phyloP scores from a whole-genome alignment of 2,888 invertebrate species.

The Entomobrya multifasciata region DNA sequence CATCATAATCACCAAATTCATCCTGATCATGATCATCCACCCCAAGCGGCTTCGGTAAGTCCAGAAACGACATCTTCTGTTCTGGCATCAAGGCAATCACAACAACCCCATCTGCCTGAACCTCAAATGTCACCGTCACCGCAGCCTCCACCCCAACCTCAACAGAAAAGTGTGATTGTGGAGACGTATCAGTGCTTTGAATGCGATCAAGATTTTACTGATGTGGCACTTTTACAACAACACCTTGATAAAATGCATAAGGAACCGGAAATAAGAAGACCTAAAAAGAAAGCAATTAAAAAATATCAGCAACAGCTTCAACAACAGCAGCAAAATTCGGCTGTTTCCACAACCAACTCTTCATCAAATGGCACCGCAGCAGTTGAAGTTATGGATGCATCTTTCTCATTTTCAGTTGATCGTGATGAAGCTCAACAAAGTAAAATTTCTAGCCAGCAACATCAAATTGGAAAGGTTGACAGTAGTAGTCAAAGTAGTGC shows the following conservation, averaged over 20 bases:
- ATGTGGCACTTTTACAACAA: slow-evolving; percentile 84
- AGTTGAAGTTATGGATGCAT: slow-evolving; percentile 17
- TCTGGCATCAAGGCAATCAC: not conserved
- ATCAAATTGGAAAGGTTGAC: slow-evolving; percentile 54
- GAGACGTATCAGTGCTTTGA: slow-evolving; percentile 86
- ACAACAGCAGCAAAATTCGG: slow-evolving; percentile 50
- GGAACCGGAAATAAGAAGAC: slow-evolving; percentile 79
- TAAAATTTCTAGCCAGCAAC: not conserved
- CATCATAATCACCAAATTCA: slow-evolving; percentile 44
- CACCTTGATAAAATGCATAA: slow-evolving; percentile 83
- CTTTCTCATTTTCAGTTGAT: slow-evolving; percentile 16
- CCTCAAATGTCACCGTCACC: not conserved
- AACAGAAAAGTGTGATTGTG: slow-evolving; percentile 72
- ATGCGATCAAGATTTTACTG: slow-evolving; percentile 84
- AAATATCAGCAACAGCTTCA: slow-evolving; percentile 67
- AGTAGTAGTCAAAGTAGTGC: slow-evolving; percentile 61
- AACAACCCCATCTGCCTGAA: not conserved
- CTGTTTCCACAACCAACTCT: slow-evolving; percentile 39
- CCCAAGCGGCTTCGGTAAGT: slow-evolving; percentile 6
- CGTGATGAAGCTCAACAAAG: not conserved
- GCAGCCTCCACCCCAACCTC: slow-evolving; percentile 10
- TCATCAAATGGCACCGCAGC: not conserved
- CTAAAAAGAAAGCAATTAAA: slow-evolving; percentile 79
- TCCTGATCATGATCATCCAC: slow-evolving; percentile 5
- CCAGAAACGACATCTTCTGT: slow-evolving; percentile 52